Percentiles rank a stretch among this genome's conserved stretches.
phyloP scores from a whole-genome alignment of 92 coral and sea anemone genomes.

The Porites cylindrica region DNA sequence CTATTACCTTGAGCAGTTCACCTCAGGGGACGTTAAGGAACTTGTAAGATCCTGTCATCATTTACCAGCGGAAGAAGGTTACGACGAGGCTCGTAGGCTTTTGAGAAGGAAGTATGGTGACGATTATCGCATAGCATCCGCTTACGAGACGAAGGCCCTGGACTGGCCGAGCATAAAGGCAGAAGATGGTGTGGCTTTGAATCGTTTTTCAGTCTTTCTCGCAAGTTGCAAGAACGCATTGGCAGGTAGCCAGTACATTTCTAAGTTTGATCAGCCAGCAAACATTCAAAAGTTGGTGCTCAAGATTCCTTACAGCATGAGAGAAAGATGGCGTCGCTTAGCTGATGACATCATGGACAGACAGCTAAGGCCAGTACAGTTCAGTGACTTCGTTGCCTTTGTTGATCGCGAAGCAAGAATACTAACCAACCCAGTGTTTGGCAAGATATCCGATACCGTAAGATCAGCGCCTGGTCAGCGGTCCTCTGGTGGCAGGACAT shows the following conservation, averaged over 20 bases:
- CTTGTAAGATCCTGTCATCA: slow-evolving; percentile 52
- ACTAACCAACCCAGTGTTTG: slow-evolving; percentile 53
- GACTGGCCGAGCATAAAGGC: slow-evolving; percentile 39
- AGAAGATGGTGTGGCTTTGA: slow-evolving; percentile 45
- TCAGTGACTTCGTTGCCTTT: slow-evolving; percentile 36
- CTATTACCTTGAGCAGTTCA: slow-evolving; percentile 63
- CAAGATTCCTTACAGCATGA: slow-evolving; percentile 53
- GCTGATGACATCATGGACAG: slow-evolving; percentile 45
- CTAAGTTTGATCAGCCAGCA: slow-evolving; percentile 63
- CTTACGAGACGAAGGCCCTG: slow-evolving; percentile 49
- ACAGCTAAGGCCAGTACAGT: slow-evolving; percentile 12
- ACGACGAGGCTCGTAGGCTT: slow-evolving; percentile 42
- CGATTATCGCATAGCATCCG: slow-evolving; percentile 46
- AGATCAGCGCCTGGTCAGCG: background rate
- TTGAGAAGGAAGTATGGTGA: slow-evolving; percentile 51
- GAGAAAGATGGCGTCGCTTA: slow-evolving; percentile 52
- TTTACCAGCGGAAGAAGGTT: slow-evolving; percentile 38
- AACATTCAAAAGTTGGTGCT: slow-evolving; percentile 29
- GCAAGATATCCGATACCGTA: slow-evolving; percentile 36
- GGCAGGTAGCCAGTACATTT: slow-evolving; percentile 46
- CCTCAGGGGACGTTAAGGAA: slow-evolving; percentile 49
- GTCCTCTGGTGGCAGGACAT: background rate
- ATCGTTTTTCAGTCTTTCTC: slow-evolving; percentile 50
- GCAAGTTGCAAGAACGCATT: slow-evolving; percentile 58
- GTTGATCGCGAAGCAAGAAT: slow-evolving; percentile 56